phyloP scores from a whole-genome alignment of 2,113 vertebrate genomes.

The Corythaeola cristata region DNA sequence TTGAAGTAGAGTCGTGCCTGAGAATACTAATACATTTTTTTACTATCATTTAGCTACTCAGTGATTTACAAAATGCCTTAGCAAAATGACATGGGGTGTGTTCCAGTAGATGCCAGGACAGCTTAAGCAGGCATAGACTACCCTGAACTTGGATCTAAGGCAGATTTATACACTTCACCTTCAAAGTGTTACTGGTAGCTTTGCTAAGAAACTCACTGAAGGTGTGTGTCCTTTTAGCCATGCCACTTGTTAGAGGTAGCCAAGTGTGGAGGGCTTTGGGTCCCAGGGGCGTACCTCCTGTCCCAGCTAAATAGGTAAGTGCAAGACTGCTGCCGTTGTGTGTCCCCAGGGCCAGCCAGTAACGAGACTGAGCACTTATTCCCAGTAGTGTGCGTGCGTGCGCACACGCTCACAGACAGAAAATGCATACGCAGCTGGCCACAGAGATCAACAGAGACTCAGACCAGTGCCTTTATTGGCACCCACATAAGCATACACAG shows the following conservation, averaged over 20 bases:
- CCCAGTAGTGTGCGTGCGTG: neutral
- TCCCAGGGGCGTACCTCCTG: neutral
- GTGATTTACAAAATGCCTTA: neutral
- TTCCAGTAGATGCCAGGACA: neutral
- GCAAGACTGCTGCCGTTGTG: neutral
- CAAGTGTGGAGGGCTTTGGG: neutral
- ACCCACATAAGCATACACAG: neutral
- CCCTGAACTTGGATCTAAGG: neutral
- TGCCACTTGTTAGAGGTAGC: neutral
- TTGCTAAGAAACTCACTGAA: neutral
- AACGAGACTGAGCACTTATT: accelerated
- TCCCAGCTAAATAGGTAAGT: neutral
- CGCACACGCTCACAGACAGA: accelerated
- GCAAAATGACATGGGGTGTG: neutral
- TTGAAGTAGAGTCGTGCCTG: neutral
- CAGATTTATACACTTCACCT: neutral
- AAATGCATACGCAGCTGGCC: neutral
- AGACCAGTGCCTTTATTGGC: neutral
- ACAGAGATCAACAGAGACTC: neutral
- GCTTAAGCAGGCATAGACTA: neutral
- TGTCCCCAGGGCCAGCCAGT: neutral
- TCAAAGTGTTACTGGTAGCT: neutral
- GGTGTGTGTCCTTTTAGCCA: neutral
- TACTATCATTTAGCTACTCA: neutral
- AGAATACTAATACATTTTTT: neutral